phyloP scores from a whole-genome alignment of 1,140 invertebrate species.

The Papilio helenus region DNA sequence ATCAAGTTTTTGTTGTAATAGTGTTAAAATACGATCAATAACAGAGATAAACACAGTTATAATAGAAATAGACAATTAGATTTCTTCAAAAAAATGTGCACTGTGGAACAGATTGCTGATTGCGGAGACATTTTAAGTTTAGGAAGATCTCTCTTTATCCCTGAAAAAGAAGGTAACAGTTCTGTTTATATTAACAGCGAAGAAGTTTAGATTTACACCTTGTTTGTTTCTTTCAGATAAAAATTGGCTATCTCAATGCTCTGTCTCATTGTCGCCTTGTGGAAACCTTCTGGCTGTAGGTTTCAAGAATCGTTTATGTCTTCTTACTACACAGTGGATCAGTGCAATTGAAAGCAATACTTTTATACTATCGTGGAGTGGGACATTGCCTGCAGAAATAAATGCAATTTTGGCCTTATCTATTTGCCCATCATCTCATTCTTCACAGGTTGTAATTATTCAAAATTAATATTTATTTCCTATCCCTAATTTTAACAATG shows the following conservation, averaged over 20 bases:
- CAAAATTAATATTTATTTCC: slow-evolving; percentile 24
- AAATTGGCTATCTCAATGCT: slow-evolving; percentile 89
- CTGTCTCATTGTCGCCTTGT: slow-evolving; percentile 88
- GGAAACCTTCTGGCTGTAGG: slow-evolving; percentile 89
- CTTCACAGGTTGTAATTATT: slow-evolving; percentile 82
- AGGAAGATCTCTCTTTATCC: slow-evolving; percentile 83
- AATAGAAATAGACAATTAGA: not conserved
- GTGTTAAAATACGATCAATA: not conserved
- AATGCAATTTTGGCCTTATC: slow-evolving; percentile 78
- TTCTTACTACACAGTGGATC: slow-evolving; percentile 87
- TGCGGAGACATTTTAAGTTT: slow-evolving; percentile 85
- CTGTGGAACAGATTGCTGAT: slow-evolving; percentile 87
- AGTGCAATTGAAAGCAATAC: slow-evolving; percentile 79
- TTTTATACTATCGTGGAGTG: slow-evolving; percentile 83
- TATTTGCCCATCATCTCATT: slow-evolving; percentile 86
- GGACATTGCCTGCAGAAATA: slow-evolving; percentile 79
- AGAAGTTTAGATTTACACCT: slow-evolving; percentile 9
- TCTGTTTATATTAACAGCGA: not conserved
- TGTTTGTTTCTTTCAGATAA: slow-evolving; percentile 77
- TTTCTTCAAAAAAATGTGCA: slow-evolving; percentile 75
- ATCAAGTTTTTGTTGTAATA: not conserved
- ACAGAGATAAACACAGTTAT: not conserved
- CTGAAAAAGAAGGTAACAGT: slow-evolving; percentile 75
- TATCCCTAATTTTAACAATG: not conserved
- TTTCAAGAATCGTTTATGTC: slow-evolving; percentile 85